Evolutionary conservation across 2,113 vertebrate species (phyloP), one percentile per base, ranked within the genome.

Genomic region (Marmota flaviventris): DNA sequence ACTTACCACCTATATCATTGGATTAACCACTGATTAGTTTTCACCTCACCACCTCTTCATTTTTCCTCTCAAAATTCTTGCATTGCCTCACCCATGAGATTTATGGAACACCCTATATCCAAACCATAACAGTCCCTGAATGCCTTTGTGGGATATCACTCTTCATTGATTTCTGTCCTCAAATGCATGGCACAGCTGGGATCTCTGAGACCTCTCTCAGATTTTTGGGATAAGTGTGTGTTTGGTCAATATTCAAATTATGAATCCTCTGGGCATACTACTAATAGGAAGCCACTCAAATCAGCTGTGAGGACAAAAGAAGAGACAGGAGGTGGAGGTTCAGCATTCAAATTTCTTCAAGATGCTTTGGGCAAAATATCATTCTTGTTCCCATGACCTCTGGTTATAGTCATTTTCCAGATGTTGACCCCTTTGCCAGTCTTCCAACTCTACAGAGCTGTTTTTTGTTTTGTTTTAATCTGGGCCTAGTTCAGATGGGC

Each of bases 101-200:
- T 63, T 25, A 9, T 63, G 24, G 24, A 2, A 63, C 24, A 63
- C 61, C 22, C 45, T 24, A 63, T 20, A 20, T 63, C 61, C 24
- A 63, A 63, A 63, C 61, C 61, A 25, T 25, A 63, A 63, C 10
- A 25, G 61, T 63, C 22, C 8, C 22, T 63, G 61, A 25, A 63
- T 63, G 37, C 18, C 29, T 1, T 24, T 4, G 18, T 48, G 45
- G 29, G 27, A 10, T 1, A 85, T 17, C 48, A 4, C 27, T 77
- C 13, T 24, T 69, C 8, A 2, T 29, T 48, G 42, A 48, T 37
- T 53, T 63, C 29, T 10, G 1, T 85, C 25, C 14, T 56, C 4
- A 24, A 5, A 37, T 0, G 14, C 13, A 34, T 10, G 29, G n/a
- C n/a, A 56, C 25, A 73, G 2, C 10, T 17, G 24, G 34, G 1